A percentile compares a stretch with the other conserved stretches of the same genome.
Evolutionary conservation across 1,140 invertebrate genomes (phyloP).

Genomic region (Papilio aristodemus): DNA sequence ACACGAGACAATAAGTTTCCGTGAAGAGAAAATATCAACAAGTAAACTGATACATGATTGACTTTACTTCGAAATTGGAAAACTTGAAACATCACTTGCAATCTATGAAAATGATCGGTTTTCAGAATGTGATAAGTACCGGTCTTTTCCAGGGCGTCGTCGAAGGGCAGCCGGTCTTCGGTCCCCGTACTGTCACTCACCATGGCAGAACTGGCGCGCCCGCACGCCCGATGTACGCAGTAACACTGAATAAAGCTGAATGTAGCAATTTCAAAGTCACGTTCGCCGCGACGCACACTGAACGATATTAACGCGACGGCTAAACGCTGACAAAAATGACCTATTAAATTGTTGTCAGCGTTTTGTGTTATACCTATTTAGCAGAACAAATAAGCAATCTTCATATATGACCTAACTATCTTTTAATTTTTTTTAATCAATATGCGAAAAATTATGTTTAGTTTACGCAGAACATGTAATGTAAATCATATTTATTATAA

Average conservation of each 20-base stretch:
- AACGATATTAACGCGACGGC: conserved; percentile 21
- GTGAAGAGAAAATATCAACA: too few relatives aligned
- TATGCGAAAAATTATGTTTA: too few relatives aligned
- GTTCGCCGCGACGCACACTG: conserved; percentile 40
- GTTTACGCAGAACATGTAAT: too few relatives aligned
- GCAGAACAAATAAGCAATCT: too few relatives aligned
- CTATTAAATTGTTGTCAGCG: too few relatives aligned
- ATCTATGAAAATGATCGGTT: background rate
- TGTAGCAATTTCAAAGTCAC: conserved; percentile 55
- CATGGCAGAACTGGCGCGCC: conserved; percentile 38
- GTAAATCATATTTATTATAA: too few relatives aligned
- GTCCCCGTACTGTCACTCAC: conserved; percentile 35
- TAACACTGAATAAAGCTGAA: conserved; percentile 52
- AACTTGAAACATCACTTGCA: background rate
- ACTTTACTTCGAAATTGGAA: background rate
- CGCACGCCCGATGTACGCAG: conserved; percentile 33
- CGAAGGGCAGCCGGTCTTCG: conserved; percentile 51
- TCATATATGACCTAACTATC: too few relatives aligned
- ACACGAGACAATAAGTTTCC: too few relatives aligned
- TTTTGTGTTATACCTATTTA: too few relatives aligned
- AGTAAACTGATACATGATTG: background rate
- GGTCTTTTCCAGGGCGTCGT: conserved; percentile 63
- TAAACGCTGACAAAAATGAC: conserved; percentile 6
- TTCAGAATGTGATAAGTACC: conserved; percentile 43
- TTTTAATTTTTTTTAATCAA: too few relatives aligned